phyloP scores from a whole-genome alignment of 1,140 invertebrate genomes.

The Drosophila sturtevanti region DNA sequence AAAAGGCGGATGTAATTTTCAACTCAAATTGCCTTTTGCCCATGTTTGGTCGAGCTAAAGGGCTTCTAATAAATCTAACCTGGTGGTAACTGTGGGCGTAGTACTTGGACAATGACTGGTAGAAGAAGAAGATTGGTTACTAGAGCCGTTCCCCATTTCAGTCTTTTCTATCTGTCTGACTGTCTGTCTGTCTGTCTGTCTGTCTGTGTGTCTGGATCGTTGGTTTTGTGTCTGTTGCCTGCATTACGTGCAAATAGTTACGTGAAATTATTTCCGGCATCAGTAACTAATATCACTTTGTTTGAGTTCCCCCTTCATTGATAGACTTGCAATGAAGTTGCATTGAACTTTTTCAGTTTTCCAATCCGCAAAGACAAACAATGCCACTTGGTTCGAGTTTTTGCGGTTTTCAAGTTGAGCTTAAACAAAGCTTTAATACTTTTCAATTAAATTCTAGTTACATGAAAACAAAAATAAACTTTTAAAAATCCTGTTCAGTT shows the following conservation, averaged over 20 bases:
- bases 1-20: slow-evolving; percentile 65
- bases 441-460: not conserved
- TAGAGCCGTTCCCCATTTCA: not conserved
- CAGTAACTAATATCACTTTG: slow-evolving; percentile 71
- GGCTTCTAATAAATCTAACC: slow-evolving; percentile 55
- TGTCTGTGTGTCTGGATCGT: not conserved
- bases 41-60: slow-evolving; percentile 41
- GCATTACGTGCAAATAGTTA: slow-evolving; percentile 73
- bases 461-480: not conserved
- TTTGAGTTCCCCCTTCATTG: slow-evolving; percentile 38
- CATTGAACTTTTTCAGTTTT: slow-evolving; percentile 46
- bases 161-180: not conserved
- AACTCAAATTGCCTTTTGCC: slow-evolving; percentile 52
- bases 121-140: slow-evolving; percentile 4
- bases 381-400: not conserved
- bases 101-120: not conserved
- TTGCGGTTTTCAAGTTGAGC: slow-evolving; percentile 5
- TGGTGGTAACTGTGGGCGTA: not conserved
- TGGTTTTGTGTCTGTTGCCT: slow-evolving; percentile 4
- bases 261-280: slow-evolving; percentile 77
- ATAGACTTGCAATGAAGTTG: slow-evolving; percentile 66
- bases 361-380: slow-evolving; percentile 40
- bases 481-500: not conserved
- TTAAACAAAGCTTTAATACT: slow-evolving; percentile 9
- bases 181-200: slow-evolving; percentile 19